Evolutionary conservation across 2,113 vertebrate genomes (phyloP).

Genomic region (Ciconia stormi): DNA sequence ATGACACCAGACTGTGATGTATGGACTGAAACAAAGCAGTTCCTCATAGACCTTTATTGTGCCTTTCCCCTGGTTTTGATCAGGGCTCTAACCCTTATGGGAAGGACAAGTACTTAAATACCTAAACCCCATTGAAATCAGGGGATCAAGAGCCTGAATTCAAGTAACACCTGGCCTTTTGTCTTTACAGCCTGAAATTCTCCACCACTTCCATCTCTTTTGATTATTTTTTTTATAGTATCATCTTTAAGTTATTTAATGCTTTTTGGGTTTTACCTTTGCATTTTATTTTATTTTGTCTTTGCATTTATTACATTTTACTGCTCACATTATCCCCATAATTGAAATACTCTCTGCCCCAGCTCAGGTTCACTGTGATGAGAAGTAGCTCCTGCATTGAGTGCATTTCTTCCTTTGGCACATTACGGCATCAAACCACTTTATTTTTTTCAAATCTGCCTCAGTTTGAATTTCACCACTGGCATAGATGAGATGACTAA

Average conservation of each 20-base stretch:
- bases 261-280: not conserved
- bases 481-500: not conserved
- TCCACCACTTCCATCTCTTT: not conserved
- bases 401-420: not conserved
- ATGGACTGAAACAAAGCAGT: not conserved
- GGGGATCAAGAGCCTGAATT: not conserved
- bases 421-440: not conserved
- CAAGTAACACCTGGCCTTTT: not conserved
- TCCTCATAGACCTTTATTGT: not conserved
- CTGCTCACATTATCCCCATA: not conserved
- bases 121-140: accelerated
- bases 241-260: not conserved
- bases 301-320: not conserved
- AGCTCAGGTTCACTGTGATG: not conserved
- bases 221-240: not conserved
- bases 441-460: not conserved
- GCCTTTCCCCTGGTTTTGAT: not conserved
- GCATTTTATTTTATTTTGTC: not conserved
- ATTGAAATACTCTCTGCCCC: not conserved
- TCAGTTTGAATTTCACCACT: not conserved
- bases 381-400: not conserved
- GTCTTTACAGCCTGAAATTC: not conserved
- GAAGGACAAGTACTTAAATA: not conserved
- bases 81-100: not conserved
- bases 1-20: slow-evolving; percentile 4